Evolutionary conservation across 2,113 vertebrate species (phyloP), one percentile per base, ranked within the genome.

Genomic region (Dicaeum eximium): DNA sequence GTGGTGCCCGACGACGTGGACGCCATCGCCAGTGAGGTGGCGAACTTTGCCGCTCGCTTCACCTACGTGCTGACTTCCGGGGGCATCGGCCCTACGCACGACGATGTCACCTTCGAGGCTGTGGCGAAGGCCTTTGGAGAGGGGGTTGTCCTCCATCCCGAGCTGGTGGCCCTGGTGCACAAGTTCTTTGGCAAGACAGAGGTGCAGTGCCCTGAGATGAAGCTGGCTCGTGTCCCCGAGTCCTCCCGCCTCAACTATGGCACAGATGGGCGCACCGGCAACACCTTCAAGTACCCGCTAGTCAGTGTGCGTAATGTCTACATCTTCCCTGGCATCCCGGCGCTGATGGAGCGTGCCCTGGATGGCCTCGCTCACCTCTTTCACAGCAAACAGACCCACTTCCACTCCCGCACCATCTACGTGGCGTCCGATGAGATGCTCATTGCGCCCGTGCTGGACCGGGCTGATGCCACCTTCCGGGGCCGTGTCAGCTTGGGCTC

Each of bases 51-150:
- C 1, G 23, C 97, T 38, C 98, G 96, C 42, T 98, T 98, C 86
- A 99, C 98, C 14, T 98, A 98, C 19, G 98, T 99, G 69, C 97
- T 99, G 74, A 99, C 99, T 2, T 98, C 99, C 0, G 99, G 99
- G 2, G 99, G 99, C 79, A 98, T 99, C 2, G 99, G 99, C 47
- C 99, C 99, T 95, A 99, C 99, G 3, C 99, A 99, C 3, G 99
- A 99, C 1, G 99, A 99, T 2, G 98, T 99, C 48, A 99, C 99
- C 54, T 99, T 99, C 3, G 99, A 99, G 96, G 99, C 98, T 0
- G 98, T 99, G 9, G 99, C 99, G 10, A 97, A 92, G 95, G 99
- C 99, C 2, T 99, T 99, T 14, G 97, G 98, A 3, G 99, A 99
- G 69, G 83, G 72, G 17, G 81, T 99, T 4, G 17, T 94, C 51